Base-by-base conservation (phyloP, 2,888 invertebrate genomes). In the Molorchus minor region DNA sequence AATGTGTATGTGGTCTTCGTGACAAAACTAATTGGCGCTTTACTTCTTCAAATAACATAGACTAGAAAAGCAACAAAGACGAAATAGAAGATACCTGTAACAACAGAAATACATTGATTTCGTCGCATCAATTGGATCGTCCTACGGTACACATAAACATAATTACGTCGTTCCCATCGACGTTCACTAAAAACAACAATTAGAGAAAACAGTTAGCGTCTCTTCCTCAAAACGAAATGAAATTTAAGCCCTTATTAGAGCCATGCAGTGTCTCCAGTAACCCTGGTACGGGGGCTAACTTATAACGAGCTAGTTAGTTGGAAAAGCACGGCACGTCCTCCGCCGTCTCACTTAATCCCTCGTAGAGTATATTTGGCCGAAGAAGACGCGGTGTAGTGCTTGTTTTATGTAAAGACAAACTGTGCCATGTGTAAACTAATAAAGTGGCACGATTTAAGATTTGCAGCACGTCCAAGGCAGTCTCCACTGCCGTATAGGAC, bases 341-440 rank as follows among this genome's bases (percentile, higher is more conserved):
- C 41, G 35, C 56, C 30, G 58, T 62, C 60, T 58, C 53, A 62
- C 57, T 59, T 65, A 60, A 64, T 64, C 54, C 58, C 51, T 58
- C 43, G 53, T 38, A 53, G 58, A 58, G 61, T 57, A 51, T 57
- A 54, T 63, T 56, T 62, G 65, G 61, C 54, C 58, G 60, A 62
- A 63, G 44, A 61, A 62, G 61, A 64, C 62, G 59, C 63, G 56
- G 55, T 56, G 58, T 61, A 65, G 49, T 59, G 56, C 56, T n/a
- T 52, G 56, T 64, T 58, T 66, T 70, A 63, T 63, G 71, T 70
- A 73, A 70, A 72, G 75, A 74, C 71, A 72, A 41, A 72, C 70
- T 51, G 70, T 69, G 68, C 65, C 64, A 68, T 69, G 68, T 73
- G 70, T 75, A 75, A 74, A 75, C 75, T 75, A 76, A 73, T 76